Conservation (phyloP, 2,888 invertebrate genomes). For the Diplazon laetatorius region DNA sequence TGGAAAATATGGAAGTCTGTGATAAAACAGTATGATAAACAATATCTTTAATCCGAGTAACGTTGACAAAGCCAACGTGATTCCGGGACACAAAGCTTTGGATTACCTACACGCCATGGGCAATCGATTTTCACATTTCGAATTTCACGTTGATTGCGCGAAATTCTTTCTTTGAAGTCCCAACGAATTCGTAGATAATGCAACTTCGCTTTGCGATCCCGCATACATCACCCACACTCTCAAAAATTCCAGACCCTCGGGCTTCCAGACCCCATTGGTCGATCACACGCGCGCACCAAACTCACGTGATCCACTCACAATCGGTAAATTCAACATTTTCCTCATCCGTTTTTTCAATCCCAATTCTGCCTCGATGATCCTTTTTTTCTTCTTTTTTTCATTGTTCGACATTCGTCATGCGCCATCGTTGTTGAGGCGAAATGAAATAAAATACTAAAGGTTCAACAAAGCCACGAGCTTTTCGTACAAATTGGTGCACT, state of each 20-base stretch:
- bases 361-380: not conserved
- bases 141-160: not conserved
- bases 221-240: not conserved
- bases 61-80: not conserved
- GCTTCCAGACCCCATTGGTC: not conserved
- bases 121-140: slow-evolving; percentile 1
- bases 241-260: not conserved
- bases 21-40: no score
- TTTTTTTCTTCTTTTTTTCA: slow-evolving; percentile 9
- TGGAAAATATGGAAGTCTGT: no score
- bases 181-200: slow-evolving; percentile 12
- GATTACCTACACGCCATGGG: slow-evolving; percentile 12
- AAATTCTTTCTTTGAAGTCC: slow-evolving; percentile 17
- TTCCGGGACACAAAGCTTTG: not conserved
- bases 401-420: no score
- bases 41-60: not conserved
- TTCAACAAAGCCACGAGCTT: not conserved
- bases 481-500: no score
- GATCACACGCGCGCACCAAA: not conserved
- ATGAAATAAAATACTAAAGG: slow-evolving; percentile 3
- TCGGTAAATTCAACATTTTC: not conserved
- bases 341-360: not conserved
- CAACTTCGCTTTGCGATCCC: not conserved
- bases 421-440: slow-evolving; percentile 3
- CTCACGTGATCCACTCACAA: not conserved